Conservation (phyloP, 2,888 invertebrate genomes). For the Leucophenga maculata region DNA sequence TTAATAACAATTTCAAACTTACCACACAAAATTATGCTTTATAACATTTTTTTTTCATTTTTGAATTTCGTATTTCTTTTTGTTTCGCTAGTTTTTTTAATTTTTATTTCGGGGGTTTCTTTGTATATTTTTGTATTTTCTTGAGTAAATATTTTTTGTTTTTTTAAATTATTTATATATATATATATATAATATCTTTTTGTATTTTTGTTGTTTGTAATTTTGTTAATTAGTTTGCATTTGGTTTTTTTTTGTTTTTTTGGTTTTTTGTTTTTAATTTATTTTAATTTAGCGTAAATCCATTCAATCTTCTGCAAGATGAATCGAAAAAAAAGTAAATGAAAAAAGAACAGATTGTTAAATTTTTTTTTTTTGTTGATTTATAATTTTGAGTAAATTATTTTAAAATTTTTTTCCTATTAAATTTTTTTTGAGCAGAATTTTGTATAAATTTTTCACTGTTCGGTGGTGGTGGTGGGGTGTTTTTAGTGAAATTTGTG, state of each 20-base stretch:
- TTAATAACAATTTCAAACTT: slow-evolving; percentile 68
- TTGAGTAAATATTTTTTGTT: slow-evolving; percentile 47
- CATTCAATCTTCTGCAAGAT: slow-evolving; percentile 73
- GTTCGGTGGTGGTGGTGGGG: slow-evolving; percentile 5
- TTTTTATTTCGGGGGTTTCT: slow-evolving; percentile 30
- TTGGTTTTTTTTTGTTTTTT: slow-evolving; percentile 46
- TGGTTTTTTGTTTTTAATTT: slow-evolving; percentile 48
- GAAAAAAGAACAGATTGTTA: slow-evolving; percentile 56
- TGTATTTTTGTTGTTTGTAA: slow-evolving; percentile 40
- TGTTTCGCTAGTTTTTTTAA: slow-evolving; percentile 56
- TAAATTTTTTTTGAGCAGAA: not conserved
- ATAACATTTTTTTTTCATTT: slow-evolving; percentile 56
- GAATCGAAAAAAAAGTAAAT: slow-evolving; percentile 68
- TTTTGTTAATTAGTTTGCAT: slow-evolving; percentile 45
- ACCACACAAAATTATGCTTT: slow-evolving; percentile 72
- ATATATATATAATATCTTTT: slow-evolving; percentile 43
- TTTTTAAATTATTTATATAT: slow-evolving; percentile 38
- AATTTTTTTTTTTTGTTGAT: slow-evolving; percentile 43
- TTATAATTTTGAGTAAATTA: slow-evolving; percentile 36
- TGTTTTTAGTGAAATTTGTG: slow-evolving; percentile 13
- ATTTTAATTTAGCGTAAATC: slow-evolving; percentile 67
- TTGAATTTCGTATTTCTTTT: slow-evolving; percentile 41
- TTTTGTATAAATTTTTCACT: slow-evolving; percentile 10
- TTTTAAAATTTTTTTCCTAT: slow-evolving; percentile 14
- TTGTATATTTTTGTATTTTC: slow-evolving; percentile 44